Evolutionary conservation across 2,797 vertebrate species (phyloP).

Genomic region (Chloroceryle amazona): DNA sequence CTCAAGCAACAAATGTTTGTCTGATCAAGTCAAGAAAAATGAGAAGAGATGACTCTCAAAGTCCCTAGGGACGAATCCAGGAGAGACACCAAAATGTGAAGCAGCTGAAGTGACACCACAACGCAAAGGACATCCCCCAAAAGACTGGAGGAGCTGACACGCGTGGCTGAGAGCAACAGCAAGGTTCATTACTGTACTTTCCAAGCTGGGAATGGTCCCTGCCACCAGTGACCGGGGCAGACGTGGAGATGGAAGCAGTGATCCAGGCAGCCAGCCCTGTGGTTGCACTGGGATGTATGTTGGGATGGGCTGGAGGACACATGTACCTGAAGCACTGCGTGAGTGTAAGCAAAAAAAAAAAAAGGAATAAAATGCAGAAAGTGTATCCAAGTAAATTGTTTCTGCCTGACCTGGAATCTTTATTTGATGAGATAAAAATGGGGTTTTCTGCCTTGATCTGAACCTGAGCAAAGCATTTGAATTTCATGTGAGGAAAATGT

Average conservation of each 20-base stretch:
- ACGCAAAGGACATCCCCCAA: not conserved
- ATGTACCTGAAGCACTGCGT: not conserved
- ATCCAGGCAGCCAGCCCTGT: not conserved
- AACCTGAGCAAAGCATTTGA: not conserved
- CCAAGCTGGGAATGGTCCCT: not conserved
- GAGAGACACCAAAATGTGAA: not conserved
- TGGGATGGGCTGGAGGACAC: not conserved
- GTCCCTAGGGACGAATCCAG: not conserved
- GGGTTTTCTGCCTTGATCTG: not conserved
- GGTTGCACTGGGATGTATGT: not conserved
- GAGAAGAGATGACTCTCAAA: not conserved
- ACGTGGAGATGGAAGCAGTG: not conserved
- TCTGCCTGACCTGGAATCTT: not conserved
- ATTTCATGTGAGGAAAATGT: not conserved
- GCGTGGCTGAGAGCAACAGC: fast-evolving
- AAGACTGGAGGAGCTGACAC: not conserved
- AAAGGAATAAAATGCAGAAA: not conserved
- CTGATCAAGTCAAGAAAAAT: not conserved
- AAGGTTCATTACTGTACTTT: not conserved
- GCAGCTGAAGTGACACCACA: not conserved
- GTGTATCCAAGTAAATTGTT: not conserved
- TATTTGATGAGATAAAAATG: constrained; percentile 5
- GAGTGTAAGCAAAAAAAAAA: not conserved
- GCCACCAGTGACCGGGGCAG: not conserved
- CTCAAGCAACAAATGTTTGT: not conserved